These are phyloP conservation scores for Neodiprion lecontei DNA, from an alignment of 1,140 invertebrate species.

Conservation along the genomic window DNA sequence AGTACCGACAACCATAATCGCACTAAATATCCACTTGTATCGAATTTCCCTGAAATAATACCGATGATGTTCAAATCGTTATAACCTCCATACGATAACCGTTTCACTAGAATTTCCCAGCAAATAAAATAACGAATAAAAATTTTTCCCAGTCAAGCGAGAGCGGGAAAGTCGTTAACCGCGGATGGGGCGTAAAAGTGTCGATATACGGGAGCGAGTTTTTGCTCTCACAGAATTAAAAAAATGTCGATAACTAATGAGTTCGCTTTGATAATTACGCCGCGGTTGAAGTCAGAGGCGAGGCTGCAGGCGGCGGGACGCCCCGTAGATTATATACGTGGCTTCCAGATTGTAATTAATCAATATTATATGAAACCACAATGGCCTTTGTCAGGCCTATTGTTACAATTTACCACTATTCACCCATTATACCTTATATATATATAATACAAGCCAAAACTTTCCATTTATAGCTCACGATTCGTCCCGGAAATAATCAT, in stretches of 20 bases:
- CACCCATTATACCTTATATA: slow-evolving; percentile 29
- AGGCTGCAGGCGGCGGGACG: background rate
- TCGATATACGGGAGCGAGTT: background rate
- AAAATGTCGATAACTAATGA: slow-evolving; percentile 33
- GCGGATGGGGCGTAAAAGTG: background rate
- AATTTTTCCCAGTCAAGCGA: too few species aligned
- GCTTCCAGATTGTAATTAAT: slow-evolving; percentile 49
- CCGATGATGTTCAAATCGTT: too few species aligned
- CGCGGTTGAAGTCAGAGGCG: background rate
- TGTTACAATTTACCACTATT: slow-evolving; percentile 47
- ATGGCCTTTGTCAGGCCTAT: slow-evolving; percentile 42
- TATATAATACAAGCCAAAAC: too few species aligned
- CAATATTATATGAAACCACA: slow-evolving; percentile 53
- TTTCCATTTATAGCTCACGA: too few species aligned
- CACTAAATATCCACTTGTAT: too few species aligned
- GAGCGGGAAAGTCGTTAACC: too few species aligned
- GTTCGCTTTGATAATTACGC: slow-evolving; percentile 35
- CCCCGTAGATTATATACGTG: slow-evolving; percentile 23
- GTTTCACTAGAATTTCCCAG: too few species aligned
- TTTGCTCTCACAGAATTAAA: background rate
- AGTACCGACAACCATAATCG: too few species aligned
- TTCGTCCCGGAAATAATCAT: too few species aligned
- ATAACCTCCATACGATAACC: too few species aligned
- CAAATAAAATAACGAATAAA: too few species aligned
- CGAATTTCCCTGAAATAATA: too few species aligned